phyloP scores from a whole-genome alignment of 2,888 invertebrate species.

The Lobophora halterata region DNA sequence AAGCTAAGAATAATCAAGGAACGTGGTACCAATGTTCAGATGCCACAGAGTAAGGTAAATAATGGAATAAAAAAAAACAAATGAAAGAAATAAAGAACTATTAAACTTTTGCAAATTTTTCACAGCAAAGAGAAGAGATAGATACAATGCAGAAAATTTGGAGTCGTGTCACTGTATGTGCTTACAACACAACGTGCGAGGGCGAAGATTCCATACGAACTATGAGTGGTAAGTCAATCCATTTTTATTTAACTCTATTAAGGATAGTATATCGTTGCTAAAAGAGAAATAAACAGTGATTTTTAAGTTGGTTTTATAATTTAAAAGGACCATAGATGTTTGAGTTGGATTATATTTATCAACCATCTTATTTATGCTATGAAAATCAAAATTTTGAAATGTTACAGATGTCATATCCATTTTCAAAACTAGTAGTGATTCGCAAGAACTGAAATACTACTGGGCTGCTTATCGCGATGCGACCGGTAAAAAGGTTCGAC shows the following conservation, averaged over 20 bases:
- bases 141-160: slow-evolving; percentile 73
- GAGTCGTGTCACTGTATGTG: slow-evolving; percentile 69
- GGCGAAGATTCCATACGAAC: slow-evolving; percentile 59
- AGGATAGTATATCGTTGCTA: background rate
- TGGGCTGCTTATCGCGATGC: slow-evolving; percentile 85
- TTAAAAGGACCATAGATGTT: slow-evolving; percentile 6
- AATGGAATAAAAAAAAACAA: background rate
- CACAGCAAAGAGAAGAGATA: slow-evolving; percentile 72
- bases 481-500: slow-evolving; percentile 82
- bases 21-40: slow-evolving; percentile 69
- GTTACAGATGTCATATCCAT: slow-evolving; percentile 61
- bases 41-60: slow-evolving; percentile 70
- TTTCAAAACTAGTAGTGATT: slow-evolving; percentile 77
- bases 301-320: no score
- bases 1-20: slow-evolving; percentile 69
- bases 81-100: background rate
- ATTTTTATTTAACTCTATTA: slow-evolving; percentile 2
- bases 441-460: slow-evolving; percentile 81
- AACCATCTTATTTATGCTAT: background rate
- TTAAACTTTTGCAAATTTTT: slow-evolving; percentile 37
- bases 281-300: no score
- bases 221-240: slow-evolving; percentile 60
- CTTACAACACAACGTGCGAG: slow-evolving; percentile 56
- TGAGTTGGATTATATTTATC: slow-evolving; percentile 1
- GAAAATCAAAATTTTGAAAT: background rate